Evolutionary conservation across 2,113 vertebrate genomes (phyloP), one percentile per base, ranked within the genome.

Genomic region (Megaceryle maxima): DNA sequence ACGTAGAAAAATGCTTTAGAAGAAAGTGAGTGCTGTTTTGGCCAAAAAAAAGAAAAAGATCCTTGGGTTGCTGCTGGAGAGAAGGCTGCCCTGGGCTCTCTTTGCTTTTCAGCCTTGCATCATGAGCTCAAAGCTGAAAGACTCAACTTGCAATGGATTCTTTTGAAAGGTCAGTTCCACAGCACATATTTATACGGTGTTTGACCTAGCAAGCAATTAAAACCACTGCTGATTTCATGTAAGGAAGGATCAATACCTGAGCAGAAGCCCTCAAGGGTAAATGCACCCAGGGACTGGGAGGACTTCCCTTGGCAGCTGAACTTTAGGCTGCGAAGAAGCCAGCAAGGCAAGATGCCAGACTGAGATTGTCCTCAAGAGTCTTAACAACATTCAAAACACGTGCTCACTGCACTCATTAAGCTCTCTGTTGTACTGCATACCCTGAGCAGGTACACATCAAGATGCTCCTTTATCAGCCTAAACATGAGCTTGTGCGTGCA

Each of bases 71-170:
- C 33, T 88, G 48, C 24, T 43, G 50, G 20, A 39, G 48, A 33
- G 63, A 83, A 20, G 17, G 31, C 39, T 74, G 44, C 11, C 56
- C 59, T 43, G 18, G 2, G 4, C 70, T 28, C 62, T 62, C 22
- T 68, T 85, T 83, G 53, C 56, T 55, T 53, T 41, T 84, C n/a
- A 69, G 75, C 33, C 41, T 37, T 43, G 68, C 44, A 44, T 55
- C 62, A 16, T 44, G 43, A 44, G 43, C 16, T 44, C 8, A 41
- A 41, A 41, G 39, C 39, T 37, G 37, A 37, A 43, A 90, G 56
- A 94, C 67, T 84, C 74, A 94, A 18, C 72, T 26, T 78, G 82
- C 81, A 95, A 92, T 56, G 48, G 82, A 88, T 95, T 92, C 74
- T 44, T 88, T 64, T 51, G 31, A 95, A 96, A 95, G 73, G 89